A percentile compares a stretch with the other conserved stretches of the same genome.
These are phyloP conservation scores for Philotrypesis tridentata DNA, from an alignment of 1,140 invertebrate genomes.

Conservation along the genomic window DNA sequence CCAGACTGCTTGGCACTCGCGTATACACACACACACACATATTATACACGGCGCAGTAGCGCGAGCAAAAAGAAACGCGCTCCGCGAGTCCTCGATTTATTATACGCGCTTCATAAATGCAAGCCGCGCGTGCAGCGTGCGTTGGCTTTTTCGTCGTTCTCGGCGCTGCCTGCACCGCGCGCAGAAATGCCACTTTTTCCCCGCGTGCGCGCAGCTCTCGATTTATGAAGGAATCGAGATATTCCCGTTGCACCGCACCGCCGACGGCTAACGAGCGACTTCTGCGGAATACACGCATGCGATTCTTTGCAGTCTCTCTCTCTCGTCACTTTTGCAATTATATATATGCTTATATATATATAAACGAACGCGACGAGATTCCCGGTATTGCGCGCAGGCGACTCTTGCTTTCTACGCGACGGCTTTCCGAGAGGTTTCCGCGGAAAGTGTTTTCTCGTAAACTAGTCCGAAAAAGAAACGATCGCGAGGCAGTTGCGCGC, in stretches of 20 bases:
- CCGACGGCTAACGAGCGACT: slow-evolving; percentile 28
- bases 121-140: background rate
- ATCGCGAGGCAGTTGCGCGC: background rate
- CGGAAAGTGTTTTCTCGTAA: background rate
- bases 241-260: slow-evolving; percentile 5
- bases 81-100: slow-evolving; percentile 22
- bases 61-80: background rate
- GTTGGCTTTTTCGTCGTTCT: too few relatives aligned
- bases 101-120: slow-evolving; percentile 14
- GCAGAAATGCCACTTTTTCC: slow-evolving; percentile 31
- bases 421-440: background rate
- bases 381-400: too few relatives aligned
- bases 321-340: background rate
- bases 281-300: background rate
- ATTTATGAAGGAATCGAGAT: slow-evolving; percentile 45
- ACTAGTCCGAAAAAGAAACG: background rate
- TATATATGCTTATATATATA: background rate
- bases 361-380: background rate
- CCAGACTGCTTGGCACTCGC: slow-evolving; percentile 40
- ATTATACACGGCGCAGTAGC: too few relatives aligned
- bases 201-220: too few relatives aligned
- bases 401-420: background rate
- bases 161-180: too few relatives aligned
- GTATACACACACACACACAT: too few relatives aligned
- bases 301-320: background rate